phyloP scores from a whole-genome alignment of 1,140 invertebrate species.

The Papilio machaon region DNA sequence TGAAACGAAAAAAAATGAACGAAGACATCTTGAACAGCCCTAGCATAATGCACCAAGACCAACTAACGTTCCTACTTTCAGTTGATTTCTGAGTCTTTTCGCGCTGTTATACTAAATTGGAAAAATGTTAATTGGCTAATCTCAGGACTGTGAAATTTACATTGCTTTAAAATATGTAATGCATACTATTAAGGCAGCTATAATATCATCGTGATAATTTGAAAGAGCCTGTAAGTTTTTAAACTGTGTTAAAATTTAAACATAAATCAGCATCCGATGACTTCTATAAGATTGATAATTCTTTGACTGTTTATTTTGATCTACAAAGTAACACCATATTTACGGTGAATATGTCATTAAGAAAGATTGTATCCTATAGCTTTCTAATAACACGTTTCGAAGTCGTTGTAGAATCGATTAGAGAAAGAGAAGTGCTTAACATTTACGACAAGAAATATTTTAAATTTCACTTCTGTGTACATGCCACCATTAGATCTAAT shows the following conservation, averaged over 20 bases:
- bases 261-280: background rate
- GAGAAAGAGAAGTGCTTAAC: constrained; percentile 15
- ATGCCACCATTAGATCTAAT: constrained; percentile 2
- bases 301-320: background rate
- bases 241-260: background rate
- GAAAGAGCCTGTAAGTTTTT: too few relatives aligned
- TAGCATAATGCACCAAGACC: too few relatives aligned
- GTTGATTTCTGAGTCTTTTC: too few relatives aligned
- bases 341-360: background rate
- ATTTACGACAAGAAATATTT: constrained; percentile 10
- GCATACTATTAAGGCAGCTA: too few relatives aligned
- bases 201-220: too few relatives aligned
- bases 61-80: too few relatives aligned
- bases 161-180: too few relatives aligned
- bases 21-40: background rate
- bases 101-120: too few relatives aligned
- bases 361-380: background rate
- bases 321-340: background rate
- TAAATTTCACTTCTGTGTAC: constrained; percentile 8
- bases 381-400: constrained; percentile 17
- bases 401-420: constrained; percentile 14
- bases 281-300: background rate
- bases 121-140: too few relatives aligned
- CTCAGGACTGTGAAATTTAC: too few relatives aligned
- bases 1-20: background rate